Evolutionary conservation across 2,797 vertebrate species (phyloP).

Genomic region (Pipistrellus pygmaeus): DNA sequence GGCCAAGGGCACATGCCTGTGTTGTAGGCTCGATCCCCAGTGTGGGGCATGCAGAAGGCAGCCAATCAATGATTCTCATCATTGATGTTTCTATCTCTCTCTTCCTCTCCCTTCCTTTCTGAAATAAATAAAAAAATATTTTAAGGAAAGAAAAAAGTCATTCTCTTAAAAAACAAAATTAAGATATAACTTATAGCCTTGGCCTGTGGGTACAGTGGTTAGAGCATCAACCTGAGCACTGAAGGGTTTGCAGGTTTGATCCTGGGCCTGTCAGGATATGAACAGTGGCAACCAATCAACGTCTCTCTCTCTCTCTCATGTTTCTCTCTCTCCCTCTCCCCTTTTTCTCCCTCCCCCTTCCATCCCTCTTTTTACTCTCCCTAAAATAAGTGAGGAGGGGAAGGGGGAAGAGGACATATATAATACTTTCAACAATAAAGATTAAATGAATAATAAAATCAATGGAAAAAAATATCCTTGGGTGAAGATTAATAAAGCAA

Average conservation of each 20-base stretch:
- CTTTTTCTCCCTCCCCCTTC: too few relatives aligned
- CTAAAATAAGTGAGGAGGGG: background rate
- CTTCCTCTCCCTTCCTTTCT: background rate
- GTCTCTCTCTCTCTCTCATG: background rate
- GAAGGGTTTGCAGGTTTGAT: too few relatives aligned
- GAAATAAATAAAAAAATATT: background rate
- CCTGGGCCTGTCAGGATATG: background rate
- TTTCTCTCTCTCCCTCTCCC: too few relatives aligned
- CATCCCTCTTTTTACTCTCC: background rate
- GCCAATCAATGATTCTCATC: background rate
- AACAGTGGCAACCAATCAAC: background rate
- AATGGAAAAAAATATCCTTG: background rate
- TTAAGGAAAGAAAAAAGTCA: too few relatives aligned
- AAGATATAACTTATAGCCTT: too few relatives aligned
- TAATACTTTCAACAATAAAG: too few relatives aligned
- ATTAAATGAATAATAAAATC: background rate
- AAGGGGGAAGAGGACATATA: too few relatives aligned
- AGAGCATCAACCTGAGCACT: too few relatives aligned
- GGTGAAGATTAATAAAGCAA: background rate
- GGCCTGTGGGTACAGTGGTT: too few relatives aligned
- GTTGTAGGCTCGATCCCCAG: background rate
- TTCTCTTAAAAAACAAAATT: too few relatives aligned
- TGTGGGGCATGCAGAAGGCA: background rate
- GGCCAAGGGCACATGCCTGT: background rate
- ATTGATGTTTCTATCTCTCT: background rate